Evolutionary conservation across 2,797 vertebrate genomes (phyloP), one percentile per base, ranked within the genome.

Genomic region (Lutjanus argentimaculatus): DNA sequence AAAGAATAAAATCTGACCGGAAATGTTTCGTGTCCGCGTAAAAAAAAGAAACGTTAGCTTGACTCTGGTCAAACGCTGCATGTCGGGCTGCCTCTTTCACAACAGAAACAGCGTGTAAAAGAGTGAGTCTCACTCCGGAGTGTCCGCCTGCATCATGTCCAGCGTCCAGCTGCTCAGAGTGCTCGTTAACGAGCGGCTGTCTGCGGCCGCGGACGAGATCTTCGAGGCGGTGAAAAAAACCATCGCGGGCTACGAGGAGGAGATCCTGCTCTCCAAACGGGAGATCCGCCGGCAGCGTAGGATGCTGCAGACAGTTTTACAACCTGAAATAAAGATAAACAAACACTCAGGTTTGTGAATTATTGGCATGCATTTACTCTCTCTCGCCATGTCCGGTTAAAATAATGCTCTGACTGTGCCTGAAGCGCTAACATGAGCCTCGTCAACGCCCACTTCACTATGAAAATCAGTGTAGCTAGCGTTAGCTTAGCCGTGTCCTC

Each of bases 171-270:
- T 56, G 61, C 90, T 92, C 67, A 6, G 85, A 1, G 70, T 14
- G 52, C 69, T 89, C 17, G 79, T 92, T 0, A 91, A 96, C 96
- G 88, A 91, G 85, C 92, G 89, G 16, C 86, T 91, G 52, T 74
- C 83, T 0, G 83, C 84, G 52, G 89, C 88, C 71, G 90, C 91
- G 0, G 91, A 91, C 45, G 89, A 89, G 48, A 92, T 91, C 82
- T 84, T 90, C 67, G 77, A 87, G 79, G 84, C 88, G 77, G 80
- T 90, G 0, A 79, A 36, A 14, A 86, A 65, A 22, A 90, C 89
- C 56, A 70, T 93, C 10, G 83, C 85, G 2, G 86, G 85, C 58
- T 92, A 93, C 51, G 93, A 95, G 73, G 89, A 91, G 68, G 87
- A 93, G 88, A 74, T 92, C 40, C 76, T 88, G 77, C 88, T 82